Evolutionary conservation across 2,888 invertebrate genomes (phyloP).

Genomic region (Xestoiulus laeticollis): DNA sequence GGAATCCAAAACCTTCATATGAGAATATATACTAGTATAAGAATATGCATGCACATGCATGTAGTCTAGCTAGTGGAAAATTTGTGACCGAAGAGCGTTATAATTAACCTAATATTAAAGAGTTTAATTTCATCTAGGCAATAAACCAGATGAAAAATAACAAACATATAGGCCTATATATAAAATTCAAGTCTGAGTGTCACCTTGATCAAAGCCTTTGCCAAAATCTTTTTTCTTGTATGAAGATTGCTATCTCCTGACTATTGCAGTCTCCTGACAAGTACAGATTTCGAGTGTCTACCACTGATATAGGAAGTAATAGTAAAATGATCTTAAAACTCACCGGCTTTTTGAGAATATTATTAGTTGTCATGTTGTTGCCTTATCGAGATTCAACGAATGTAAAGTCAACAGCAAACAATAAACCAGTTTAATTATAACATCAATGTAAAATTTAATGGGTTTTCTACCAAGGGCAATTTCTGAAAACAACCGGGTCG

Average conservation of each 20-base stretch:
- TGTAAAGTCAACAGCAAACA: neutral
- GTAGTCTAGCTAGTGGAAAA: no score
- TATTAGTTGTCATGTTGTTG: neutral
- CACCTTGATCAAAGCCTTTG: constrained; percentile 30
- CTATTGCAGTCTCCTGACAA: neutral
- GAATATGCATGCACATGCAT: no score
- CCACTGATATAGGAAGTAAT: neutral
- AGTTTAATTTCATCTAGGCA: neutral
- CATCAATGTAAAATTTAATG: constrained; percentile 8
- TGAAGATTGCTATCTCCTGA: no score
- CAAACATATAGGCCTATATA: neutral
- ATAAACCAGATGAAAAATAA: neutral
- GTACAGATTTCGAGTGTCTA: neutral
- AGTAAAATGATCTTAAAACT: neutral
- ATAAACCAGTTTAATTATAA: neutral
- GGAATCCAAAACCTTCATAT: no score
- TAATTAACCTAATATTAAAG: no score
- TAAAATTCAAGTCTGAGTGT: neutral
- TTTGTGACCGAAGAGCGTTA: no score
- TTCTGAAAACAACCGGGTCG: neutral
- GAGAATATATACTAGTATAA: no score
- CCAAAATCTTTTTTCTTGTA: neutral
- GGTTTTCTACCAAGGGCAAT: neutral
- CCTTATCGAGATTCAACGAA: neutral
- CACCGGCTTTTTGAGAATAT: neutral